These are phyloP conservation scores for Dasypus novemcinctus DNA, from an alignment of 2,113 vertebrate species.

Conservation along the genomic window DNA sequence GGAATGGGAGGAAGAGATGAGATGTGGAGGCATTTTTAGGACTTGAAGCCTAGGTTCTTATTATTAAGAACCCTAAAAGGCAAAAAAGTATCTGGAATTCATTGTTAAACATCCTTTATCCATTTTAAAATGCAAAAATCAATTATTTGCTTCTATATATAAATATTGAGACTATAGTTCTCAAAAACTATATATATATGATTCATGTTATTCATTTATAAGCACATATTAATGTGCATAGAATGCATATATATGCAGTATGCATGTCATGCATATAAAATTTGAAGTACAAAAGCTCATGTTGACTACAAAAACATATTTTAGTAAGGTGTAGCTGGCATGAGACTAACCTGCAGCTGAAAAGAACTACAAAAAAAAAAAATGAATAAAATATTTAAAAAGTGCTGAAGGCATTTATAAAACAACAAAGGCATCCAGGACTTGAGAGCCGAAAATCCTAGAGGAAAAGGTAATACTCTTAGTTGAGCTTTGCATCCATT, in stretches of 20 bases:
- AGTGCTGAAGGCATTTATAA: conserved; percentile 62
- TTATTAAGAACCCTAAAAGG: neutral
- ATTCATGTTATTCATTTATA: neutral
- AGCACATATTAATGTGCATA: neutral
- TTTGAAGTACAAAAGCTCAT: neutral
- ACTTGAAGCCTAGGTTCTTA: neutral
- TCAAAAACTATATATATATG: neutral
- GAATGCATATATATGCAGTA: neutral
- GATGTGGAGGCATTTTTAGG: no score
- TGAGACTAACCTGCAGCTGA: neutral
- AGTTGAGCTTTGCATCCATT: neutral
- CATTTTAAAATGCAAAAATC: neutral
- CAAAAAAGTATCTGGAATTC: neutral
- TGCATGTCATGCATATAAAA: neutral
- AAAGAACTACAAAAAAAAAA: conserved; percentile 47
- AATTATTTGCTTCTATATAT: neutral
- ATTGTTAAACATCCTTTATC: neutral
- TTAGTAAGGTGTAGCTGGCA: neutral
- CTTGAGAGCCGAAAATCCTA: neutral
- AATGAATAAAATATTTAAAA: conserved; percentile 66
- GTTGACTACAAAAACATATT: neutral
- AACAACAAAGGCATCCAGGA: conserved; percentile 57
- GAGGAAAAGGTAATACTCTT: neutral
- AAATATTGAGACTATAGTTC: neutral
- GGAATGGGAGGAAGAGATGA: no score